Evolutionary conservation across 2,888 invertebrate species (phyloP).

Genomic region (Ophioninae sp.): DNA sequence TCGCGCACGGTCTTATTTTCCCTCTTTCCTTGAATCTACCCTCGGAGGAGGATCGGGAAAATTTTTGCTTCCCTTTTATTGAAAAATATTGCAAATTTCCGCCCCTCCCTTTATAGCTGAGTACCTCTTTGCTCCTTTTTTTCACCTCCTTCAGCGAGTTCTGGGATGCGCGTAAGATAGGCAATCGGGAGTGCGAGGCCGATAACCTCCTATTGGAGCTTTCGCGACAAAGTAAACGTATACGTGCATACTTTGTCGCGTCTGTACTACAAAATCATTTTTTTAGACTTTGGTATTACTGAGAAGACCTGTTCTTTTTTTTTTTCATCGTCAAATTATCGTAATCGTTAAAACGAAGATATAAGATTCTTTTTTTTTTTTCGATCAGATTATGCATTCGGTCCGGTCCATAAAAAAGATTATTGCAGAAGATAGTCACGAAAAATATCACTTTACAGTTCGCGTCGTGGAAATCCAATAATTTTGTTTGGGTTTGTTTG

Average conservation of each 20-base stretch:
- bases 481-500: not conserved
- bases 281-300: constrained; percentile 21
- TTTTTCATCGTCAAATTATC: constrained; percentile 7
- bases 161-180: constrained; percentile 28
- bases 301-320: not conserved
- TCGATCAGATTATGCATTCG: constrained; percentile 9
- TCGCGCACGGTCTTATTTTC: constrained; percentile 60
- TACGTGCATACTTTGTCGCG: constrained; percentile 4
- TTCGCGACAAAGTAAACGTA: constrained; percentile 36
- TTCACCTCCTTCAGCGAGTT: constrained; percentile 48
- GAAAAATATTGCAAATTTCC: constrained; percentile 75
- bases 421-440: not conserved
- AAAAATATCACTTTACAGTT: not conserved
- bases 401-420: not conserved
- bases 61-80: constrained; percentile 63
- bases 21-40: constrained; percentile 54
- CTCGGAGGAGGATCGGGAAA: not conserved
- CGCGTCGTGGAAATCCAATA: not conserved
- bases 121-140: constrained; percentile 1
- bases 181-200: constrained; percentile 39
- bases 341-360: not conserved
- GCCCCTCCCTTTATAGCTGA: constrained; percentile 63
- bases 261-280: not conserved
- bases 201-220: constrained; percentile 40
- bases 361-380: constrained; percentile 21